Evolutionary conservation across 1,140 invertebrate species (phyloP), one percentile per base, ranked within the genome.

Genomic region (Oreohelix idahoensis): DNA sequence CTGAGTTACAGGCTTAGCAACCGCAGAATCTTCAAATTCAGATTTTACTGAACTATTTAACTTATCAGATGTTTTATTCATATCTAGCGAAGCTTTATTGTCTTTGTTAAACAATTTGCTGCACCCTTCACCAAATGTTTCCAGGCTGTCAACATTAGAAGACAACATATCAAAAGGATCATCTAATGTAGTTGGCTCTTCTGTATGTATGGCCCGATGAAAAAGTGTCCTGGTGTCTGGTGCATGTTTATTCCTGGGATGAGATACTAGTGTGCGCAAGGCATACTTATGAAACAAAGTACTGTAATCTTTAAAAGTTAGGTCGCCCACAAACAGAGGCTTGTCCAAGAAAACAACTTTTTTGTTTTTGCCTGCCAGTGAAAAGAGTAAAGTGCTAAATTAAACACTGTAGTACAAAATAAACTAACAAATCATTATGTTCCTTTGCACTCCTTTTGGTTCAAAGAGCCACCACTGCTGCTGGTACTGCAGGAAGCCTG

Each of bases 281-380:
- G 77, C 51, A 45, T 79, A 79, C 36, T 79, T 79, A 26, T 79
- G 77, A 69, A 79, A 79, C 39, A 79, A 13, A 39, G 53, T 39
- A 45, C 26, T 79, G 35, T 66, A 39, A 20, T 79, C 77, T 45
- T 42, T 79, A 13, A 69, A n/a, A 42, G 4, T 53, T 0, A 66
- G 63, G 15, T 79, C 38, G 26, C 38, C 32, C 42, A 66, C 53
- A 38, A 42, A 79, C 20, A 79, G 8, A 38, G 77, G 77, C 32
- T 79, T 79, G 58, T 79, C 77, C 32, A 79, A 29, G 38, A 5
- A 79, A 35, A 79, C 58, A 63, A 79, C 17, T 23, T 66, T 79
- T 23, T n/a, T 23, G 29, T 13, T 0, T 76, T 26, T 23, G 29
- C 45, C 74, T 69, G 77, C 0, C 35, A 69, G 5, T 79, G 0